A percentile compares a stretch with the other conserved stretches of the same genome.
Evolutionary conservation across 1,140 invertebrate species (phyloP).

Genomic region (Magallana gigas): DNA sequence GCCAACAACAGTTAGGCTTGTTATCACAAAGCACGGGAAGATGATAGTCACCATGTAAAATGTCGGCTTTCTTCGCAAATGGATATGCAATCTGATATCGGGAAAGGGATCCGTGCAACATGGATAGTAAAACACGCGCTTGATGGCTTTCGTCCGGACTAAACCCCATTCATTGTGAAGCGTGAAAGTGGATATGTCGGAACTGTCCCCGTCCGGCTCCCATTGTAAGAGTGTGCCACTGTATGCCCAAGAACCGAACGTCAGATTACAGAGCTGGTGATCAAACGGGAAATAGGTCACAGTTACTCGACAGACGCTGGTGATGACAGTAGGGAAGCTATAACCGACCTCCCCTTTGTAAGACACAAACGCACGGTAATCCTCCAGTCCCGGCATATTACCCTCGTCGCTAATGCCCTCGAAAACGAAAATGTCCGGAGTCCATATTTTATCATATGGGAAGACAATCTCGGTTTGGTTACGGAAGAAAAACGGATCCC

Average conservation of each 20-base stretch:
- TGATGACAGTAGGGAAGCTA: conserved; percentile 50
- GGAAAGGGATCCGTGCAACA: conserved; percentile 10
- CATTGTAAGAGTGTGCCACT: background rate
- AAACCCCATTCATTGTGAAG: conserved; percentile 20
- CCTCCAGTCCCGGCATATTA: conserved; percentile 14
- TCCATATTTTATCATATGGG: conserved; percentile 65
- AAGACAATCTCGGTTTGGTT: conserved; percentile 64
- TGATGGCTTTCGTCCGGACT: background rate
- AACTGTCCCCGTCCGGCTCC: background rate
- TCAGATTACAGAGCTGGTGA: conserved; percentile 42
- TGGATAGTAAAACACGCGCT: background rate
- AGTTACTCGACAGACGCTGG: conserved; percentile 20
- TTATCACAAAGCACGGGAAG: background rate
- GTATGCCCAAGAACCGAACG: conserved; percentile 40
- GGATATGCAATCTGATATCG: background rate
- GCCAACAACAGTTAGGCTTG: background rate
- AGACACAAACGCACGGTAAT: background rate
- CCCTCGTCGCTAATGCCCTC: conserved; percentile 86
- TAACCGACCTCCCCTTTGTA: conserved; percentile 47
- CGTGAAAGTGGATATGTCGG: background rate
- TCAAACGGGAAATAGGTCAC: conserved; percentile 48
- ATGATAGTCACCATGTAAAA: conserved; percentile 22
- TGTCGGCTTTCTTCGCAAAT: background rate
- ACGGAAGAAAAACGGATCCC: conserved; percentile 60
- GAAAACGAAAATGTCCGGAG: conserved; percentile 95